Conservation (phyloP, 2,888 invertebrate genomes). For the Camponotus fellah region DNA sequence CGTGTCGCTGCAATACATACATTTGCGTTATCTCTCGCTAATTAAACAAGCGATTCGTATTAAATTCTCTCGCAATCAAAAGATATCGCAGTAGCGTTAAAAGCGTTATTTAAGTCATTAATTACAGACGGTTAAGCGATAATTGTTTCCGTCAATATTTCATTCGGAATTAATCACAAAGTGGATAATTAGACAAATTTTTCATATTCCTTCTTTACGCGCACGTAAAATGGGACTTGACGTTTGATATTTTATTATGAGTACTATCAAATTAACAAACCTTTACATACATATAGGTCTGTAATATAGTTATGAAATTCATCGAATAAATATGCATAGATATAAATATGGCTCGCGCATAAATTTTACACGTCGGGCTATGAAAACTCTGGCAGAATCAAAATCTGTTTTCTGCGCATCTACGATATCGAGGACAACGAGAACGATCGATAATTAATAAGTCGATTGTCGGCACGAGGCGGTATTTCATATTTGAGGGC, state of each 20-base stretch:
- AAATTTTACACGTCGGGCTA: constrained; percentile 24
- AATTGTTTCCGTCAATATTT: constrained; percentile 49
- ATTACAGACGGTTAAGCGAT: constrained; percentile 25
- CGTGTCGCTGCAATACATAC: constrained; percentile 42
- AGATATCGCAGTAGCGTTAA: constrained; percentile 33
- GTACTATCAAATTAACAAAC: constrained; percentile 36
- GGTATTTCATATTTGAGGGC: constrained; percentile 54
- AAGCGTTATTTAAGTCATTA: constrained; percentile 47
- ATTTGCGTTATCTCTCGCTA: constrained; percentile 46
- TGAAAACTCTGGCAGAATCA: constrained; percentile 24
- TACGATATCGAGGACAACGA: constrained; percentile 52
- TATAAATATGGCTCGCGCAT: constrained; percentile 51
- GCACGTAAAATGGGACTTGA: neutral
- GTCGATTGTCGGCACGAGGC: constrained; percentile 57
- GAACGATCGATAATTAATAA: constrained; percentile 55
- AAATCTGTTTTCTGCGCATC: constrained; percentile 53
- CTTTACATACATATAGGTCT: constrained; percentile 10
- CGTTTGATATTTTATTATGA: constrained; percentile 29
- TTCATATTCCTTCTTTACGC: constrained; percentile 27
- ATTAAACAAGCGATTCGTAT: constrained; percentile 59
- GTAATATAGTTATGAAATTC: constrained; percentile 47
- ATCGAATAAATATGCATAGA: constrained; percentile 55
- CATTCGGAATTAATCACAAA: constrained; percentile 34
- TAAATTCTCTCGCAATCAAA: constrained; percentile 29
- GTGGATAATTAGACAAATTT: constrained; percentile 46